Percentiles rank a stretch among this genome's conserved stretches.
Evolutionary conservation across 2,888 invertebrate species (phyloP).

Genomic region (Lepas anatifera): DNA sequence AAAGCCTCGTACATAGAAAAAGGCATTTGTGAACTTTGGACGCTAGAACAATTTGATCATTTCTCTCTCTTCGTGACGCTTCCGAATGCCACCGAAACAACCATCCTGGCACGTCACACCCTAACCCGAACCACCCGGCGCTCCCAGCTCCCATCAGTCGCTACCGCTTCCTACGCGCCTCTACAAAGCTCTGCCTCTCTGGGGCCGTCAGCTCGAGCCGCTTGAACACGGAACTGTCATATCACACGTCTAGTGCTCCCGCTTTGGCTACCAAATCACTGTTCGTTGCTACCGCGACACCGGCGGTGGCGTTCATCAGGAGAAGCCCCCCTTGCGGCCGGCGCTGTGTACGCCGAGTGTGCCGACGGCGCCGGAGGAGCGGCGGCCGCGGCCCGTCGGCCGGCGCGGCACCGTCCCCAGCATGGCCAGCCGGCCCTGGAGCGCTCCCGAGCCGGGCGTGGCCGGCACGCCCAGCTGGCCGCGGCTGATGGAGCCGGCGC

Average conservation of each 20-base stretch:
- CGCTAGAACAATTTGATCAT: background rate
- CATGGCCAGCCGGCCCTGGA: conserved; percentile 21
- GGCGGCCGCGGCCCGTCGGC: background rate
- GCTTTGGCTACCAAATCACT: conserved; percentile 1
- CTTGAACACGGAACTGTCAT: background rate
- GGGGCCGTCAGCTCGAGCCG: background rate
- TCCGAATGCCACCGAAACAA: no score
- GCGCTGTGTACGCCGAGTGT: background rate
- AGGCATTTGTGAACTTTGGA: background rate
- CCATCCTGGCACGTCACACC: no score
- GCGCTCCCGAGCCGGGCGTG: conserved; percentile 23
- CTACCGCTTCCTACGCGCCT: background rate
- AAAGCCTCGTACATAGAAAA: background rate
- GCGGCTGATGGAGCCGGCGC: background rate
- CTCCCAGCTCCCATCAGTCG: no score
- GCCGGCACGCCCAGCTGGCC: conserved; percentile 24
- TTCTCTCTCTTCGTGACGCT: no score
- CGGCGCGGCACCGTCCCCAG: conserved; percentile 22
- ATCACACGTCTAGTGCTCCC: background rate
- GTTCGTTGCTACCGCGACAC: background rate
- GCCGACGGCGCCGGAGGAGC: background rate
- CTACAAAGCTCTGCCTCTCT: background rate
- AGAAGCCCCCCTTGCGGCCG: background rate
- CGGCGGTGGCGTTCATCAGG: background rate
- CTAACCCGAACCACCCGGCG: no score